Percentiles rank a stretch among this genome's conserved stretches.
These are phyloP conservation scores for Pogona vitticeps DNA, from an alignment of 2,113 vertebrate species.

Conservation along the genomic window DNA sequence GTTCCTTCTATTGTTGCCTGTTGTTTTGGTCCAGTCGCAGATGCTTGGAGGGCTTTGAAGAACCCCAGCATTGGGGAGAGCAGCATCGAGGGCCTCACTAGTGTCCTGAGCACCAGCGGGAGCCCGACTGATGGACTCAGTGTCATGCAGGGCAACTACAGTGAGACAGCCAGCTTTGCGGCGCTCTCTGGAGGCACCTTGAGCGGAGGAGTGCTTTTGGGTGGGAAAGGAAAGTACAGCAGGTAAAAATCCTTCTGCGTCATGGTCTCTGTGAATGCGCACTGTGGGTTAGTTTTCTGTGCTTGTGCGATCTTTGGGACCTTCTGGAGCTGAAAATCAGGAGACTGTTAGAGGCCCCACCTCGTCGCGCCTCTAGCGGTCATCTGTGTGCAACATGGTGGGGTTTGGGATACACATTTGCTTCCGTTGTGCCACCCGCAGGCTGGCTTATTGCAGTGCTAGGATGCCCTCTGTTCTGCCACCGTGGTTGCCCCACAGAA, in stretches of 20 bases:
- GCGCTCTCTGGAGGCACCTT: conserved; percentile 91
- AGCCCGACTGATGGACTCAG: conserved; percentile 88
- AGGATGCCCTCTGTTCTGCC: neutral
- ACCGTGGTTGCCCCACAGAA: neutral
- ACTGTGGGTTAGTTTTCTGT: no score
- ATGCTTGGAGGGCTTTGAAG: conserved; percentile 97
- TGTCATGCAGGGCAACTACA: conserved; percentile 88
- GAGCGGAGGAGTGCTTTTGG: conserved; percentile 80
- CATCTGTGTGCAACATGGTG: neutral
- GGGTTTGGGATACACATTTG: neutral
- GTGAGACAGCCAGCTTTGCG: conserved; percentile 91
- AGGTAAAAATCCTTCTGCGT: conserved; percentile 78
- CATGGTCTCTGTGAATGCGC: no score
- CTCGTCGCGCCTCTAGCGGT: no score
- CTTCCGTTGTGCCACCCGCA: neutral
- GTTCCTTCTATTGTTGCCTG: neutral
- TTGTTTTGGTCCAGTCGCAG: conserved; percentile 83
- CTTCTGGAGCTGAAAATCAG: no score
- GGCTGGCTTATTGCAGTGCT: neutral
- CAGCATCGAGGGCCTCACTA: conserved; percentile 93
- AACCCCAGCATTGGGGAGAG: conserved; percentile 96
- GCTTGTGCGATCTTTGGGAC: no score
- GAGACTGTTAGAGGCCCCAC: no score
- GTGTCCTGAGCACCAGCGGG: conserved; percentile 94
- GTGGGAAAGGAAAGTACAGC: conserved; percentile 89